Evolutionary conservation across 2,888 invertebrate genomes (phyloP).

Genomic region (Lasioglossum oenotherae): DNA sequence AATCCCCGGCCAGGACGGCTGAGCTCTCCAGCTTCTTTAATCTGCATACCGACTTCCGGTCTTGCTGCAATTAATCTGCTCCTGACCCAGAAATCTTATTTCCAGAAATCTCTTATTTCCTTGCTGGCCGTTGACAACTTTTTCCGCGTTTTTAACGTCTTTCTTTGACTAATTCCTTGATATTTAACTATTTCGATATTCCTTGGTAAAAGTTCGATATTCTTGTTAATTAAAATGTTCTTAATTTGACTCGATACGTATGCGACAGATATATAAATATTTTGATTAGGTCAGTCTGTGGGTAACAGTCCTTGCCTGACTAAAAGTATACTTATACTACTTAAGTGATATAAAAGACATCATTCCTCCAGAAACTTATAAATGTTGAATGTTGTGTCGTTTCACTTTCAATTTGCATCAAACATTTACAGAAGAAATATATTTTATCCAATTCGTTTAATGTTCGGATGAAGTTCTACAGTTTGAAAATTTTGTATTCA

Average conservation of each 20-base stretch:
- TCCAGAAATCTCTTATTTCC: neutral
- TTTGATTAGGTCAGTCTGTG: too few relatives aligned
- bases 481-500: too few relatives aligned
- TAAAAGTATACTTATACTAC: neutral
- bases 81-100: neutral
- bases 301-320: neutral
- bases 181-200: neutral
- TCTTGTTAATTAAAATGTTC: too few relatives aligned
- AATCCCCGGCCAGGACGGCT: slow-evolving; percentile 58
- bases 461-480: too few relatives aligned
- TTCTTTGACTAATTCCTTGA: neutral
- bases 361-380: too few relatives aligned
- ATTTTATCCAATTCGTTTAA: too few relatives aligned
- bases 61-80: slow-evolving; percentile 46
- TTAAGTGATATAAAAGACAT: neutral
- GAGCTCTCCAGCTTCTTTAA: slow-evolving; percentile 47
- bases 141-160: neutral
- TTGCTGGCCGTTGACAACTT: neutral
- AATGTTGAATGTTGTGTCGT: too few relatives aligned
- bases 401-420: too few relatives aligned
- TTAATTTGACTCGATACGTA: too few relatives aligned
- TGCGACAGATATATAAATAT: too few relatives aligned
- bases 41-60: slow-evolving; percentile 38
- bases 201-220: too few relatives aligned
- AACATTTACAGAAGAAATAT: too few relatives aligned